These are phyloP conservation scores for Coleophora deauratella DNA, from an alignment of 2,888 invertebrate genomes.

Conservation along the genomic window DNA sequence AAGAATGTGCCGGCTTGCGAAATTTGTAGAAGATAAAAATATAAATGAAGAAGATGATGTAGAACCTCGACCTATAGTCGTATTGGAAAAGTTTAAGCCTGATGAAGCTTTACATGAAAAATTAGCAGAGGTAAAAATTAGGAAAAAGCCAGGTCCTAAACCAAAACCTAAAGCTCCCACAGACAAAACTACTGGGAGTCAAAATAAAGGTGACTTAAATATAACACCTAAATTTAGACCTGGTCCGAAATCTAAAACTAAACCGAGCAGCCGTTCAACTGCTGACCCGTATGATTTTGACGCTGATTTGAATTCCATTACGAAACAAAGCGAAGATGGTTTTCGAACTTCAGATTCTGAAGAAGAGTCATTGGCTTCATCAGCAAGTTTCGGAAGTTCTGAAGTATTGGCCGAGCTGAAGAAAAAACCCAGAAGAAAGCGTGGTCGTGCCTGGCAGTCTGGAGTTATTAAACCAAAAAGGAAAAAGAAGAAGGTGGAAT, in stretches of 20 bases:
- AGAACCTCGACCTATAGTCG: slow-evolving; percentile 33
- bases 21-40: slow-evolving; percentile 53
- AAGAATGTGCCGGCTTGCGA: slow-evolving; percentile 76
- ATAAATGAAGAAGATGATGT: slow-evolving; percentile 23
- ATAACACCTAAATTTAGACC: slow-evolving; percentile 28
- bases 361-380: slow-evolving; percentile 42
- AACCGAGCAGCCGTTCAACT: slow-evolving; percentile 15
- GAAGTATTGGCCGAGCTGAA: slow-evolving; percentile 40
- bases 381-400: slow-evolving; percentile 38
- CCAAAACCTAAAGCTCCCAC: slow-evolving; percentile 25
- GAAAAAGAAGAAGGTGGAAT: slow-evolving; percentile 41
- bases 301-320: slow-evolving; percentile 43
- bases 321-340: slow-evolving; percentile 29
- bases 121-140: slow-evolving; percentile 20
- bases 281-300: slow-evolving; percentile 54
- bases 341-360: slow-evolving; percentile 42
- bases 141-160: slow-evolving; percentile 38
- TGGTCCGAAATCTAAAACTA: slow-evolving; percentile 50
- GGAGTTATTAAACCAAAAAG: slow-evolving; percentile 55
- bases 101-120: slow-evolving; percentile 18
- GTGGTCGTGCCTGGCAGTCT: slow-evolving; percentile 40
- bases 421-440: slow-evolving; percentile 46
- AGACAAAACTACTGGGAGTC: slow-evolving; percentile 5
- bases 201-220: slow-evolving; percentile 16
- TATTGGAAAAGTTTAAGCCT: slow-evolving; percentile 40